Evolutionary conservation across 2,888 invertebrate species (phyloP).

Genomic region (Megaustenia siamemsis): DNA sequence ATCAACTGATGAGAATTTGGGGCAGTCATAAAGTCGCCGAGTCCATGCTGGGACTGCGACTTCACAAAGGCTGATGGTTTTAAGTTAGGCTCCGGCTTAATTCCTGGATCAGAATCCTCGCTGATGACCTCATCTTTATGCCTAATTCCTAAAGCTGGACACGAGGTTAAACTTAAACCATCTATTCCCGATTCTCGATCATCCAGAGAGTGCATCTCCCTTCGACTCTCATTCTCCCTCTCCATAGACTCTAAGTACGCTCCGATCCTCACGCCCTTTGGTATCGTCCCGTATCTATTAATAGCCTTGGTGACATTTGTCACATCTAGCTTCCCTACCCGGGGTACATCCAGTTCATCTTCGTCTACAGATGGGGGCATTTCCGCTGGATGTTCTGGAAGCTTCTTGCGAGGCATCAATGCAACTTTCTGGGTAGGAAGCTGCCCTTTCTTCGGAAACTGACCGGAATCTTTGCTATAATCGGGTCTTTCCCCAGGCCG

Average conservation of each 20-base stretch:
- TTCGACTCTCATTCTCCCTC: slow-evolving; percentile 71
- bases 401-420: slow-evolving; percentile 61
- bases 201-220: slow-evolving; percentile 64
- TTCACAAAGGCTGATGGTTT: slow-evolving; percentile 76
- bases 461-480: slow-evolving; percentile 45
- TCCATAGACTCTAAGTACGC: slow-evolving; percentile 94
- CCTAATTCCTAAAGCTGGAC: slow-evolving; percentile 60
- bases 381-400: slow-evolving; percentile 60
- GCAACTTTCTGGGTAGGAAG: slow-evolving; percentile 69
- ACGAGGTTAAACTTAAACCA: slow-evolving; percentile 71
- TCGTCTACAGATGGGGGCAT: slow-evolving; percentile 40
- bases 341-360: slow-evolving; percentile 54
- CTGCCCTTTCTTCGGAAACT: slow-evolving; percentile 73
- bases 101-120: slow-evolving; percentile 64
- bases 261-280: slow-evolving; percentile 96
- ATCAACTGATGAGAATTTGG: not conserved
- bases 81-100: slow-evolving; percentile 74
- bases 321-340: slow-evolving; percentile 94
- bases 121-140: slow-evolving; percentile 40
- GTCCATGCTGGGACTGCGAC: slow-evolving; percentile 75
- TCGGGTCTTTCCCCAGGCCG: slow-evolving; percentile 30
- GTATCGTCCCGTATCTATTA: slow-evolving; percentile 96
- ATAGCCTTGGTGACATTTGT: slow-evolving; percentile 94
- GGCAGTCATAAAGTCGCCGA: slow-evolving; percentile 59
- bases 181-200: slow-evolving; percentile 75